phyloP scores from a whole-genome alignment of 2,888 invertebrate species.

The Elysia crispata region DNA sequence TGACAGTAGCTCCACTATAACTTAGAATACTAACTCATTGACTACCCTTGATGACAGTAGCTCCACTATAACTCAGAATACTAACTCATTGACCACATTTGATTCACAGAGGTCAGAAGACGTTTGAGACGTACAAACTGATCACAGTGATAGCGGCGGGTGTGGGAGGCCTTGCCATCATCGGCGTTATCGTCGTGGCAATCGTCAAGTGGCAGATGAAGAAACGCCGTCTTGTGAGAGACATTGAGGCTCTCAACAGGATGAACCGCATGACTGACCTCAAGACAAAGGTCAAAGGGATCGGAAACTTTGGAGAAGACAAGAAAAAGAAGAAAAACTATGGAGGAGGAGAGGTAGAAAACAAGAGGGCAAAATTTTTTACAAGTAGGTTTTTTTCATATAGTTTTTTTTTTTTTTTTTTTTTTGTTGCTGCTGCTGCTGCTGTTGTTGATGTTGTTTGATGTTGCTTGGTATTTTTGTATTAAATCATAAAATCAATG shows the following conservation, averaged over 20 bases:
- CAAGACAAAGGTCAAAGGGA: not conserved
- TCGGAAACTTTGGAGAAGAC: not conserved
- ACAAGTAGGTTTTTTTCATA: too few species aligned
- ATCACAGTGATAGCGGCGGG: not conserved
- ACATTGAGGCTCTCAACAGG: slow-evolving; percentile 21
- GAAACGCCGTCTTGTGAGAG: not conserved
- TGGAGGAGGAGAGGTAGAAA: not conserved
- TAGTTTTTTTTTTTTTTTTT: too few species aligned
- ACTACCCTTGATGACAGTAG: too few species aligned
- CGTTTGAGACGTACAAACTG: slow-evolving; percentile 22
- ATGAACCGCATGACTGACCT: slow-evolving; percentile 13
- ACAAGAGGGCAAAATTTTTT: slow-evolving; percentile 3
- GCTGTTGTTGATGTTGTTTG: not conserved
- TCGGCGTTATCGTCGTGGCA: not conserved
- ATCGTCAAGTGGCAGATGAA: not conserved
- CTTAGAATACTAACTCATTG: too few species aligned
- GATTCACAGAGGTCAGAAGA: not conserved
- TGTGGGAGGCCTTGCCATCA: not conserved
- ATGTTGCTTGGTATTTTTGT: not conserved
- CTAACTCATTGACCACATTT: not conserved
- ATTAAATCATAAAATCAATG: too few species aligned
- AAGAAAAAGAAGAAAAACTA: not conserved
- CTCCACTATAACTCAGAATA: too few species aligned
- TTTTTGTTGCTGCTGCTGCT: not conserved
- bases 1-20: too few species aligned